Evolutionary conservation across 2,113 vertebrate species (phyloP), one percentile per base, ranked within the genome.

Genomic region (Cyphomyrus discorhynchus): DNA sequence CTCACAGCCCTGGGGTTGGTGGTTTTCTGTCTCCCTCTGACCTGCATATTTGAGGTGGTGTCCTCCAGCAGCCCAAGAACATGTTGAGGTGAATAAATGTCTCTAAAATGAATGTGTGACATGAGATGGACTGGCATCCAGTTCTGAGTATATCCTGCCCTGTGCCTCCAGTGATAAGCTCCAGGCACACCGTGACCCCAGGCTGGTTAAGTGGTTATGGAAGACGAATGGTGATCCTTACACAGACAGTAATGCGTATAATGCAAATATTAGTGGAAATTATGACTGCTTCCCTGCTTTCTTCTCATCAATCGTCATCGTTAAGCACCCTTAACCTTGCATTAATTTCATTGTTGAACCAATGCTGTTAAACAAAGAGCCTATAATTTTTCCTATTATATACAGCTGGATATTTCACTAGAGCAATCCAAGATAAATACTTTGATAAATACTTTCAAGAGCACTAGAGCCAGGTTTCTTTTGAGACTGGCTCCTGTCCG

Each of bases 321-420:
- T 70, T 70, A 70, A 70, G 62, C 62, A 70, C 62, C 62, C 62
- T 31, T 70, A 31, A 70, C 27, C 27, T 15, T 7, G 74, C 74
- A 80, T 80, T 80, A 35, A 80, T 80, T 80, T 80, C 11, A 80
- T 80, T 80, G 74, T 80, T 80, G 74, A 42, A 80, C 74, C 74
- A 80, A 42, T 80, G 5, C 15, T 80, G 74, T 80, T 80, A 19
- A 5, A 35, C 31, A 42, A 17, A 42, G 35, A 80, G 35, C 35
- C 35, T 80, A 80, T 42, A 42, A 80, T 80, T 80, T 80, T 39
- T 35, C 15, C 70, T 39, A 35, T 74, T 74, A 74, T 39, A 77
- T 39, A 77, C 13, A 35, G 70, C 15, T 77, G 70, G 70, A 77
- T 77, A 77, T 77, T 77, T 77, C 35, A 39, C 70, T 77, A 35